Percentiles rank a stretch among this genome's conserved stretches.
phyloP scores from a whole-genome alignment of 2,113 vertebrate genomes.

The Chelonoidis abingdonii region DNA sequence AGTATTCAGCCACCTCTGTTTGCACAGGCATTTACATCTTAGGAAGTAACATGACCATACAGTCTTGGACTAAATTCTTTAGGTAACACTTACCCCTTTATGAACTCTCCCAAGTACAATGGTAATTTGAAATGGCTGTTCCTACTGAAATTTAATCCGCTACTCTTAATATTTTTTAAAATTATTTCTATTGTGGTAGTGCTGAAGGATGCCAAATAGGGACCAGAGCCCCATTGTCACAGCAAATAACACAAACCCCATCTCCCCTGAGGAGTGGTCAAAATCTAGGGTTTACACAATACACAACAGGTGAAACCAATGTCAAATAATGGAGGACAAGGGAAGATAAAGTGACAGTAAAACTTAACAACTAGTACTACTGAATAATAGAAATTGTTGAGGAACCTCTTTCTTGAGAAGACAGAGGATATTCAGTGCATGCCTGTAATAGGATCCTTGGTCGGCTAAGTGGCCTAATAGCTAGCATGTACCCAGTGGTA shows the following conservation, averaged over 20 bases:
- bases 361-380: neutral
- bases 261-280: neutral
- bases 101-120: neutral
- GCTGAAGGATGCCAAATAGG: neutral
- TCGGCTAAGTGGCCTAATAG: too few relatives aligned
- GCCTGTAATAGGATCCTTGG: neutral
- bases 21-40: neutral
- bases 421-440: neutral
- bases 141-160: neutral
- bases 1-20: neutral
- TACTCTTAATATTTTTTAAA: neutral
- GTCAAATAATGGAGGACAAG: neutral
- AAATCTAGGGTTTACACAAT: neutral
- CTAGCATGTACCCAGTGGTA: too few relatives aligned
- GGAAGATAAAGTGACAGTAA: neutral
- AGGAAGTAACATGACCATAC: neutral
- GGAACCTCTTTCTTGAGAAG: neutral
- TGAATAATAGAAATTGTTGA: neutral
- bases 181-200: neutral
- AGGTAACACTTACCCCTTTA: neutral
- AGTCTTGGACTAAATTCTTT: neutral
- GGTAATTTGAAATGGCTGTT: neutral
- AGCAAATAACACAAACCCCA: neutral
- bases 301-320: neutral
- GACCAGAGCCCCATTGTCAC: neutral